These are phyloP conservation scores for Scomber scombrus DNA, from an alignment of 2,113 vertebrate species.

Conservation along the genomic window DNA sequence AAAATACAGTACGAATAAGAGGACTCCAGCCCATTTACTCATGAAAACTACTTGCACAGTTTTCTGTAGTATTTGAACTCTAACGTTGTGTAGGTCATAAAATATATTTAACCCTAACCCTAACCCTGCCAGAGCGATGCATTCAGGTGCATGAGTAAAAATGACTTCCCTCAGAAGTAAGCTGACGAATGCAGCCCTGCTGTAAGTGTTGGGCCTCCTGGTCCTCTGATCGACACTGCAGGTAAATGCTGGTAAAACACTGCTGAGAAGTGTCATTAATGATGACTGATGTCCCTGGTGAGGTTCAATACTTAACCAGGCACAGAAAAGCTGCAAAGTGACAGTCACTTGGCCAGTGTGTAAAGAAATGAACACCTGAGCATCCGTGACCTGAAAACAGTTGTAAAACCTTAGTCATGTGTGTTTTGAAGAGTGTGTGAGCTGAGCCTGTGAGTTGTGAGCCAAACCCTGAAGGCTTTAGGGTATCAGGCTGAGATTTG, in stretches of 20 bases:
- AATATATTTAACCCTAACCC: too few species aligned
- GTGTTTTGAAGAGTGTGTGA: neutral
- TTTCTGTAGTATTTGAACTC: too few species aligned
- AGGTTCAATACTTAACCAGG: neutral
- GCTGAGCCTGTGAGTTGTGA: neutral
- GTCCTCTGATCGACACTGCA: neutral
- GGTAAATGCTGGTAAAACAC: neutral
- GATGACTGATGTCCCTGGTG: neutral
- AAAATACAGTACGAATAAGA: too few species aligned
- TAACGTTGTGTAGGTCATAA: too few species aligned
- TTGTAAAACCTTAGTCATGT: neutral
- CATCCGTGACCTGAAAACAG: neutral
- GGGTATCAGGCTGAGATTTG: neutral
- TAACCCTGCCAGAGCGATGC: neutral
- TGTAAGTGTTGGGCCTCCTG: neutral
- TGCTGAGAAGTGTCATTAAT: neutral
- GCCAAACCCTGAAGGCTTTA: slow-evolving; percentile 24
- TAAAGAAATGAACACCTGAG: neutral
- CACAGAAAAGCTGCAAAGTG: neutral
- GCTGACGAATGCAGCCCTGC: neutral
- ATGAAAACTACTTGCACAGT: too few species aligned
- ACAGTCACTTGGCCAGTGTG: neutral
- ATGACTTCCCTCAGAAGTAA: neutral
- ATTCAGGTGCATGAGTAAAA: neutral
- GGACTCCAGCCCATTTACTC: too few species aligned